Base-by-base conservation (phyloP, 2,797 vertebrate species). In the Podarcis lilfordi region DNA sequence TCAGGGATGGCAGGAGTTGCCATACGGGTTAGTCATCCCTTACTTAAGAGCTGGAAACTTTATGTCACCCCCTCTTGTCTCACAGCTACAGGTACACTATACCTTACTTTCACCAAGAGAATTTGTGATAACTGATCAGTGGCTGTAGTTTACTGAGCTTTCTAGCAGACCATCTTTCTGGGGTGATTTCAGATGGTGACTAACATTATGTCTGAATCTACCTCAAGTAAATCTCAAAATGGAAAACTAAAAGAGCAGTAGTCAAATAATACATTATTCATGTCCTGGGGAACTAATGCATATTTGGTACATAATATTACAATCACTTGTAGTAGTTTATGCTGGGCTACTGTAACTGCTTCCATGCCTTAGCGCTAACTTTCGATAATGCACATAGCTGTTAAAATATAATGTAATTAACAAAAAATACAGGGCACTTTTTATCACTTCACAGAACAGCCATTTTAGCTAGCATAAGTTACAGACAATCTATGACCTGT, bases 361-460 rank as follows among this genome's bases (percentile, higher is more conserved):
- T 77, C 40, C 8, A 15, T 32, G 6, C 17, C 71, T 76, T 77
- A 43, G n/a, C 32, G 19, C 4, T 40, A 76, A 5, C 21, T 50
- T 66, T 72, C 21, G 32, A 43, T n/a, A 43, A 43, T 43, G 37
- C 2, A 79, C 32, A 21, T 15, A 59, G 37, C 29, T 40, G 13
- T 61, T 71, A 84, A 19, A 43, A 40, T 25, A 88, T 68, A 69
- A n/a, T 69, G 78, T 84, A 35, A 83, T 77, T 77, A 80, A 25
- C 69, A 79, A 21, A 84, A 88, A 88, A 61, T 79, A 15, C 3
- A 74, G 8, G 3, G 25, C 45, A 80, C 27, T 71, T 80, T 86
- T 72, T 32, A 71, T 72, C 8, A n/a, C 80, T 11, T 25, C 35
- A 40, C 27, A 37, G 21, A 59, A 15, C 6, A 27, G 32, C 50